Base-by-base conservation (phyloP, 2,113 vertebrate species). In the Eublepharis macularius region DNA sequence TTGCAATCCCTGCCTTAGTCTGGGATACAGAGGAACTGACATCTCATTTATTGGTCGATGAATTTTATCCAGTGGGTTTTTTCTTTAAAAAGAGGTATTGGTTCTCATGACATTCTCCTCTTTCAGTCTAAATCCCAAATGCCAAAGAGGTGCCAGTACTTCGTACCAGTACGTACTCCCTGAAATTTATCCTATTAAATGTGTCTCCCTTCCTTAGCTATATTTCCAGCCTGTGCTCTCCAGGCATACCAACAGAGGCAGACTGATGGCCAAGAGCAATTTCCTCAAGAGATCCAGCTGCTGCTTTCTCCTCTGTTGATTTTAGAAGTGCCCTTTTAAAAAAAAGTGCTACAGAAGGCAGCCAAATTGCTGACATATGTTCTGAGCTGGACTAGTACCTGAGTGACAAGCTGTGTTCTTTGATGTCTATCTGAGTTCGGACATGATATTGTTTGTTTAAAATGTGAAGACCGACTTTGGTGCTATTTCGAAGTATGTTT, bases 311-410 rank as follows among this genome's bases (percentile, higher is more conserved):
- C 41, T 80, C 78, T 19, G 11, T 1, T 4, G 19, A 34, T n/a
- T 57, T 57, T 39, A 10, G 12, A 11, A 11, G 5, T 72, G 39
- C 36, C 24, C 4, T 45, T n/a, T 36, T 14, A 14, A 36, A 36
- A 21, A n/a, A 6, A 32, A 68, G 43, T 45, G n/a, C 63, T 34
- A 36, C 63, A n/a, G 43, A 51, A 34, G 29, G 63, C 17, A 11
- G 32, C 43, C 16, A 68, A 81, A 81, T 81, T 69, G 79, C 79
- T 69, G 63, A 65, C 65, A 36, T 81, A 45, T 81, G 79, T 68
- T 41, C 19, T 51, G n/a, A 43, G 41, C 60, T 12, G 14, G 57
- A 7, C 57, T 60, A 6, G 13, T 68, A 69, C 65, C 77, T 80
- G 60, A 43, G 57, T 17, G 77, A 21, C 17, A 4, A 51, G 57